A percentile compares a stretch with the other conserved stretches of the same genome.
These are phyloP conservation scores for Thryonomys swinderianus DNA, from an alignment of 2,113 vertebrate species.

Conservation along the genomic window DNA sequence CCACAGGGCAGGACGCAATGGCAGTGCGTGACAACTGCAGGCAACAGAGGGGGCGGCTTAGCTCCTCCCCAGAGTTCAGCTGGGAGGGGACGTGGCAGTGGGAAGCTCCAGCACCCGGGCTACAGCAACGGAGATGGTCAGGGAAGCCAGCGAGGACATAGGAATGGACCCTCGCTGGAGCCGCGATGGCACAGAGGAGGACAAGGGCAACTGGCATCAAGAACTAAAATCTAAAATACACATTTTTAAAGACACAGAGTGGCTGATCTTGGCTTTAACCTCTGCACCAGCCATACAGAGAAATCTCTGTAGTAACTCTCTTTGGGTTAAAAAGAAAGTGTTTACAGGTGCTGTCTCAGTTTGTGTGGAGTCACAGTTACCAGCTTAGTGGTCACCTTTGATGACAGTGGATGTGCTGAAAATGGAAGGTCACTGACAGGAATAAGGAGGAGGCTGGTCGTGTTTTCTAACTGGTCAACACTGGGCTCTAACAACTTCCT, in stretches of 20 bases:
- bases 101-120: not conserved
- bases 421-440: not conserved
- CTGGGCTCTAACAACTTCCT: not conserved
- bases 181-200: not conserved
- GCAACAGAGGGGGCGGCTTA: not conserved
- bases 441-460: not conserved
- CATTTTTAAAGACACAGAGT: no score
- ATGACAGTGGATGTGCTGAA: not conserved
- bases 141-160: not conserved
- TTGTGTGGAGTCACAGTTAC: not conserved
- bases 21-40: not conserved
- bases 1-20: not conserved
- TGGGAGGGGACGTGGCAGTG: rapidly evolving
- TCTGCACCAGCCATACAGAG: not conserved
- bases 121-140: not conserved
- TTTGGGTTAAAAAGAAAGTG: not conserved
- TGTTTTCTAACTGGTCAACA: not conserved
- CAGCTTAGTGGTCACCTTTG: not conserved
- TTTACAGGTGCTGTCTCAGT: not conserved
- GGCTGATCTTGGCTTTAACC: not conserved
- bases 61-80: not conserved
- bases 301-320: no score
- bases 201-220: not conserved
- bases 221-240: not conserved
- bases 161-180: not conserved